These are phyloP conservation scores for Oscheius sp. DNA, from an alignment of 2,888 invertebrate genomes.

Conservation along the genomic window DNA sequence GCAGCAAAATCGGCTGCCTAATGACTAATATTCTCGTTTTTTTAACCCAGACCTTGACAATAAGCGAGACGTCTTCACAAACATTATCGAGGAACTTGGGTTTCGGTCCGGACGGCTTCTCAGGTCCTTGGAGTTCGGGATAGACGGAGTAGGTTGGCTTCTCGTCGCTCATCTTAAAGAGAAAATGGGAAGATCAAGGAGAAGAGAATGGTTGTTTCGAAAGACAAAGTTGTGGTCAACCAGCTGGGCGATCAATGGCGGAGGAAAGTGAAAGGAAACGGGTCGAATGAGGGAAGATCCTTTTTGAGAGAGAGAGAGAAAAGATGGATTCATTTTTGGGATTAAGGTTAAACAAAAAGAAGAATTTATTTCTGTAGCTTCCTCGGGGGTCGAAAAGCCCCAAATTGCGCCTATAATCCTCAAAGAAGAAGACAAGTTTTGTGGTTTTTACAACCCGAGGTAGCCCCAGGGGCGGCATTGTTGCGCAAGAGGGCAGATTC, in stretches of 20 bases:
- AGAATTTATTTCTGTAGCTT: no score
- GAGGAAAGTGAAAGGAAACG: not conserved
- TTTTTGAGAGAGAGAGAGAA: no score
- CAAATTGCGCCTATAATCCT: no score
- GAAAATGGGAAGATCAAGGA: not conserved
- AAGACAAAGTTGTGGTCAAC: not conserved
- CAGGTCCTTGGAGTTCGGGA: conserved; percentile 6
- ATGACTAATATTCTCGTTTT: not conserved
- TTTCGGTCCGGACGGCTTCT: not conserved
- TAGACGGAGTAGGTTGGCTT: conserved; percentile 3
- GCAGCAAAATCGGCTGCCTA: conserved; percentile 78
- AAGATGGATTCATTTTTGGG: no score
- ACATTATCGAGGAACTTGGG: conserved; percentile 24
- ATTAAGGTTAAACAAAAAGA: no score
- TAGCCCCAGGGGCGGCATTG: no score
- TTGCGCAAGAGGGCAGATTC: no score
- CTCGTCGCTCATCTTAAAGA: conserved; percentile 1
- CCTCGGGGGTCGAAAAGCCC: no score
- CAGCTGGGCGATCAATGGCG: not conserved
- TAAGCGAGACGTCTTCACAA: conserved; percentile 19
- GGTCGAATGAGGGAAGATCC: no score
- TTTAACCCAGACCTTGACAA: conserved; percentile 6
- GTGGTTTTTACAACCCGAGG: no score
- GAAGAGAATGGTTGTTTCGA: not conserved
- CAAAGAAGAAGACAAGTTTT: no score